These are phyloP conservation scores for Mongoloraphidia duomilia DNA, from an alignment of 2,888 invertebrate species.

Conservation along the genomic window DNA sequence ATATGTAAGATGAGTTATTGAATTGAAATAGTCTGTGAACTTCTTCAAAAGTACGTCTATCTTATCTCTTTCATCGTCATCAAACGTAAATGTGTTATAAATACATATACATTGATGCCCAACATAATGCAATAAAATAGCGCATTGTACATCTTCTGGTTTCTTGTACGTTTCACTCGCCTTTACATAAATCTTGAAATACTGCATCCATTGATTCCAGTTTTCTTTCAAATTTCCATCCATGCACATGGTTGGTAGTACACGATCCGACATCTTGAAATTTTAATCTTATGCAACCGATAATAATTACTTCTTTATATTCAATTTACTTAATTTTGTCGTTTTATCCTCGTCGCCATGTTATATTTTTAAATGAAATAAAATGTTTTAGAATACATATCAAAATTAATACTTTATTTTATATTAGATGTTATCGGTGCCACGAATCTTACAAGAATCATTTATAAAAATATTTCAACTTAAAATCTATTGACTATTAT, in stretches of 20 bases:
- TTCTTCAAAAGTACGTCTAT: slow-evolving; percentile 7
- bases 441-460: too few species aligned
- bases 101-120: slow-evolving; percentile 12
- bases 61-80: slow-evolving; percentile 8
- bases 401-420: too few species aligned
- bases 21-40: slow-evolving; percentile 13
- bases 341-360: too few species aligned
- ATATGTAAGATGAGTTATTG: slow-evolving; percentile 10
- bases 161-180: slow-evolving; percentile 9
- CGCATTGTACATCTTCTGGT: slow-evolving; percentile 6
- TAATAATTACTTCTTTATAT: too few species aligned
- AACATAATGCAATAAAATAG: slow-evolving; percentile 8
- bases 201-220: slow-evolving; percentile 9
- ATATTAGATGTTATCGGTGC: too few species aligned
- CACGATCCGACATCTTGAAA: too few species aligned
- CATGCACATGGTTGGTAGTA: slow-evolving; percentile 2
- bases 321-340: too few species aligned
- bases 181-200: slow-evolving; percentile 8
- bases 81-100: slow-evolving; percentile 10
- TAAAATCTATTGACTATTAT: too few species aligned
- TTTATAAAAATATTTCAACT: too few species aligned
- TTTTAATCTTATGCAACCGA: too few species aligned
- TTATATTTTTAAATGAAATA: too few species aligned
- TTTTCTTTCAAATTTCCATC: slow-evolving; percentile 1
- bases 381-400: too few species aligned